Conservation (phyloP, 1,140 invertebrate species). For the Wasmannia auropunctata region DNA sequence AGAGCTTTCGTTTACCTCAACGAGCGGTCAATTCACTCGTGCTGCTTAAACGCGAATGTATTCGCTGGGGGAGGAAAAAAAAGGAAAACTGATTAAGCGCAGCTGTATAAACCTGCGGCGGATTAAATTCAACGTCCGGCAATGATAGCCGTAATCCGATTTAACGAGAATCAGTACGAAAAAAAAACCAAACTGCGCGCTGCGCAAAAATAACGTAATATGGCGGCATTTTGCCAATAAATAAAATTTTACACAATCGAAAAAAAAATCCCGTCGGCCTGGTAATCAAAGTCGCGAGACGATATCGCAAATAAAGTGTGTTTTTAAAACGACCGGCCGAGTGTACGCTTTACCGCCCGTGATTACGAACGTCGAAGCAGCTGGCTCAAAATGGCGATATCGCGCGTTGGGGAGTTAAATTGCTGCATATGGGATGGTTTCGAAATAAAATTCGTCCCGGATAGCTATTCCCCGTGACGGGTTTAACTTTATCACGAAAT, state of each 20-base stretch:
- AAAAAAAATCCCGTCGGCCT: not conserved
- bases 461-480: constrained; percentile 11
- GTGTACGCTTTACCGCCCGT: constrained; percentile 46
- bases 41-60: constrained; percentile 48
- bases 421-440: constrained; percentile 62
- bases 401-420: constrained; percentile 42
- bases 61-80: constrained; percentile 10
- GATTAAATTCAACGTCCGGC: constrained; percentile 26
- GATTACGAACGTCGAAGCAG: constrained; percentile 70
- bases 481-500: constrained; percentile 67
- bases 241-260: constrained; percentile 37
- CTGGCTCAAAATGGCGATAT: constrained; percentile 54
- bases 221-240: constrained; percentile 32
- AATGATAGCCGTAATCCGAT: constrained; percentile 64
- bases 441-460: constrained; percentile 64
- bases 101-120: constrained; percentile 43
- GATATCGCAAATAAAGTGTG: constrained; percentile 68
- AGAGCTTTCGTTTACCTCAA: constrained; percentile 36
- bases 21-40: constrained; percentile 30
- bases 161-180: constrained; percentile 60
- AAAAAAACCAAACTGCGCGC: constrained; percentile 4
- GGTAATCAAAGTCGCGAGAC: constrained; percentile 48
- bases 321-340: constrained; percentile 58
- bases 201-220: constrained; percentile 37
- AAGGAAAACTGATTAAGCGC: constrained; percentile 53